These are phyloP conservation scores for Diadegma fenestrale DNA, from an alignment of 2,888 invertebrate species.

Conservation along the genomic window DNA sequence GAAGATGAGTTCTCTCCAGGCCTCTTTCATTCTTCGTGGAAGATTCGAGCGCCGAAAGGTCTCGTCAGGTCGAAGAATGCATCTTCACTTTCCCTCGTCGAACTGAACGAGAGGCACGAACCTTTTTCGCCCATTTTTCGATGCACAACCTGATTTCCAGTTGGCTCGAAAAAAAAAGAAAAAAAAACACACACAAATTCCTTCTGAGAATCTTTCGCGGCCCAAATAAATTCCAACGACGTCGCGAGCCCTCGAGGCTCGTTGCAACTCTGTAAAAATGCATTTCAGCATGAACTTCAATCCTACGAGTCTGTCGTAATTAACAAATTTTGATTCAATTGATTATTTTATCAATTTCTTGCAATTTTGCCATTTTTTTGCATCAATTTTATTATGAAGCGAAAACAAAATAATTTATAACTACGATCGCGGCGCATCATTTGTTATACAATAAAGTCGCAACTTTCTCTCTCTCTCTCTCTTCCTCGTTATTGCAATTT, in stretches of 20 bases:
- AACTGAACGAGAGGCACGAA: slow-evolving; percentile 13
- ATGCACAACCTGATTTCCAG: slow-evolving; percentile 55
- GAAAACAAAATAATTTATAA: not conserved
- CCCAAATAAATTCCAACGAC: slow-evolving; percentile 42
- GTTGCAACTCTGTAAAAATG: slow-evolving; percentile 5
- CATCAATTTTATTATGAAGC: no score
- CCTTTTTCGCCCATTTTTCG: slow-evolving; percentile 45
- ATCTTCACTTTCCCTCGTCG: slow-evolving; percentile 69
- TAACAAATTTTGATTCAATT: not conserved
- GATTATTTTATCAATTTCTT: not conserved
- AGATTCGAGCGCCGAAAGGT: slow-evolving; percentile 60
- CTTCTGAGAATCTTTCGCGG: slow-evolving; percentile 58
- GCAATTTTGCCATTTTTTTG: no score
- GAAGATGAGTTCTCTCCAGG: slow-evolving; percentile 24
- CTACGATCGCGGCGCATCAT: not conserved
- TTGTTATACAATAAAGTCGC: slow-evolving; percentile 56
- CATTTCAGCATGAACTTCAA: slow-evolving; percentile 8
- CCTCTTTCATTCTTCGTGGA: slow-evolving; percentile 53
- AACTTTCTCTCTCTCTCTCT: slow-evolving; percentile 33
- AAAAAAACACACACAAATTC: slow-evolving; percentile 34
- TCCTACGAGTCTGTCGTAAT: not conserved
- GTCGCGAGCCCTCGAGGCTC: not conserved
- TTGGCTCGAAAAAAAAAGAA: not conserved
- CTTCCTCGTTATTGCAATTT: slow-evolving; percentile 43
- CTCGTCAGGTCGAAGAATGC: slow-evolving; percentile 65